Conservation (phyloP, 2,797 vertebrate species). For the Takifugu ocellatus region DNA sequence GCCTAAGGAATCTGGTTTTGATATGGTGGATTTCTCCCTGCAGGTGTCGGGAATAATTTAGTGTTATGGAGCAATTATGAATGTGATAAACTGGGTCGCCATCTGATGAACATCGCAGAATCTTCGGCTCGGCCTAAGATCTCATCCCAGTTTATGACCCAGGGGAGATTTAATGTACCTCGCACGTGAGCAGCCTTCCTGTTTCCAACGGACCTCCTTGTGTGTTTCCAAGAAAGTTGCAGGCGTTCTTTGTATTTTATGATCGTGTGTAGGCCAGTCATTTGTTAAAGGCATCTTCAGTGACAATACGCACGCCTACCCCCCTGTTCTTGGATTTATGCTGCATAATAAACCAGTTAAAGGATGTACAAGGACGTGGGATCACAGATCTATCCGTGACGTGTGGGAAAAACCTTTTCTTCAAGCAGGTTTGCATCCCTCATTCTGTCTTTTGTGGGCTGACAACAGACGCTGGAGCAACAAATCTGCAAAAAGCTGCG, state of each 20-base stretch:
- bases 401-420: slow-evolving; percentile 5
- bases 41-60: slow-evolving; percentile 47
- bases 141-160: neutral
- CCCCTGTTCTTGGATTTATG: slow-evolving; percentile 4
- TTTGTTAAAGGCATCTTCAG: neutral
- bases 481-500: slow-evolving; percentile 10
- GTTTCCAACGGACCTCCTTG: neutral
- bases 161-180: too few relatives aligned
- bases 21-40: slow-evolving; percentile 22
- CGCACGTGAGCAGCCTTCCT: neutral
- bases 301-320: neutral
- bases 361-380: slow-evolving; percentile 3
- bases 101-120: neutral
- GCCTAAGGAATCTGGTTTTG: too few relatives aligned
- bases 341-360: slow-evolving; percentile 1
- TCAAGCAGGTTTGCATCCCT: slow-evolving; percentile 4
- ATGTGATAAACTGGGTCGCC: slow-evolving; percentile 11
- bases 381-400: neutral
- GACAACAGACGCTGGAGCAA: neutral
- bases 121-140: neutral
- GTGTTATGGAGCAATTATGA: slow-evolving; percentile 22
- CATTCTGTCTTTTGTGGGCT: neutral
- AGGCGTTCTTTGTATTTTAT: too few relatives aligned
- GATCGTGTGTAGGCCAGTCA: too few relatives aligned
- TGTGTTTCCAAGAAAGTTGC: neutral